Percentiles rank a stretch among this genome's conserved stretches.
Conservation (phyloP, 2,113 vertebrate genomes). For the Lepidothrix coronata region DNA sequence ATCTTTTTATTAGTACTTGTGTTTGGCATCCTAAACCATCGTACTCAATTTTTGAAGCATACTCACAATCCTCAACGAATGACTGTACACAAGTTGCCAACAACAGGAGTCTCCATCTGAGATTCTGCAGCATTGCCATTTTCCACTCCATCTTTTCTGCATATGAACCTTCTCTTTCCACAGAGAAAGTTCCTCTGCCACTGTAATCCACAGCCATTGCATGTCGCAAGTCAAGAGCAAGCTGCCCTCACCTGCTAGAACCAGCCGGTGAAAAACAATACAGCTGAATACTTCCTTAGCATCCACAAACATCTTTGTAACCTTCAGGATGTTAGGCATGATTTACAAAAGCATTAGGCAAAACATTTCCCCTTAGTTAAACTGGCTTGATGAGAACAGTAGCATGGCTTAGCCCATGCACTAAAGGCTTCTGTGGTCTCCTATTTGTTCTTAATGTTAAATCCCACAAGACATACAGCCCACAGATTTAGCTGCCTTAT, state of each 20-base stretch:
- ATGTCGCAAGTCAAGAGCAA: neutral
- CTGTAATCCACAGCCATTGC: neutral
- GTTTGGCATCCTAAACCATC: neutral
- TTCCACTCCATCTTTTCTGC: neutral
- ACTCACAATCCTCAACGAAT: fast-evolving
- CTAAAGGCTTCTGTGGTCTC: neutral
- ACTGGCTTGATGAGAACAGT: neutral
- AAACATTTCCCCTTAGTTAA: neutral
- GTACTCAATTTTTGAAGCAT: neutral
- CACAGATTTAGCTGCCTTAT: neutral
- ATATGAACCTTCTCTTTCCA: neutral
- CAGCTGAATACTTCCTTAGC: neutral
- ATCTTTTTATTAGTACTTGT: neutral
- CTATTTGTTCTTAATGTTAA: neutral
- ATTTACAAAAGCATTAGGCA: neutral
- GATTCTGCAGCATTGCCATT: neutral
- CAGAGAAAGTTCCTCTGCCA: neutral
- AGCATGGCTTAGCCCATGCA: fast-evolving
- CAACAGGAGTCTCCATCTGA: neutral
- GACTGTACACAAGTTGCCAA: fast-evolving
- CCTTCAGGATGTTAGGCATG: neutral
- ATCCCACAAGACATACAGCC: neutral
- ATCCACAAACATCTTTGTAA: neutral
- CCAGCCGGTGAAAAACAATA: neutral
- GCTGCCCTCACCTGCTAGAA: neutral